Base-by-base conservation (phyloP, 2,113 vertebrate genomes). In the Benitochromis conjunctus region DNA sequence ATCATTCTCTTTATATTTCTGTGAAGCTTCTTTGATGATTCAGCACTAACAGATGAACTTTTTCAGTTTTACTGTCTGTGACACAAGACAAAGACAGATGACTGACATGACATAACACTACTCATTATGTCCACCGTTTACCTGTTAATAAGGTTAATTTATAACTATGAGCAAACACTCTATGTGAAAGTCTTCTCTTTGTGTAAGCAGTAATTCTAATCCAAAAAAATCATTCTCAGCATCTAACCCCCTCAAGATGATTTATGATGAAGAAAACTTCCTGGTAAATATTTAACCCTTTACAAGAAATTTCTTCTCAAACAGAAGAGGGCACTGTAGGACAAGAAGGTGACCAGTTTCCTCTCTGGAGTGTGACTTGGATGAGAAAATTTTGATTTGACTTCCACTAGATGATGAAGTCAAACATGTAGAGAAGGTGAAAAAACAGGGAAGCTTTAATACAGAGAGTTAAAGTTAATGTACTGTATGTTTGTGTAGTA, bases 331-430 rank as follows among this genome's bases (percentile, higher is more conserved):
- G 26, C 8, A 51, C 48, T 18, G 3, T 1, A 51, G 46, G 26
- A 76, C 46, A n/a, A 76, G 24, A 31, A 76, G 29, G 46, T 76
- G 69, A 31, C 26, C 69, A 8, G 69, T 43, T 76, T 51, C 19
- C 43, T 76, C 16, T 31, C 43, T 31, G 69, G 69, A 76, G 16
- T 76, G 24, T 31, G 43, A 74, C 41, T 74, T 18, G 14, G 43
- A 19, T 74, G 43, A 74, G 69, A 26, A 48, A 16, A 29, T 46
- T 71, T 26, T 71, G 38, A 46, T 71, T 71, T 26, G 66, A 71
- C 0, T 43, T 46, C 3, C 16, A n/a, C 66, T 26, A 71, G 66
- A 38, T 71, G n/a, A 71, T 26, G 14, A 71, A 46, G 43, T 74
- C 26, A 46, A 71, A 71, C 41, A 71, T 69, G 38, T 43, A 69